Percentiles rank a stretch among this genome's conserved stretches.
phyloP scores from a whole-genome alignment of 2,888 invertebrate species.

The Calameuta idolon region DNA sequence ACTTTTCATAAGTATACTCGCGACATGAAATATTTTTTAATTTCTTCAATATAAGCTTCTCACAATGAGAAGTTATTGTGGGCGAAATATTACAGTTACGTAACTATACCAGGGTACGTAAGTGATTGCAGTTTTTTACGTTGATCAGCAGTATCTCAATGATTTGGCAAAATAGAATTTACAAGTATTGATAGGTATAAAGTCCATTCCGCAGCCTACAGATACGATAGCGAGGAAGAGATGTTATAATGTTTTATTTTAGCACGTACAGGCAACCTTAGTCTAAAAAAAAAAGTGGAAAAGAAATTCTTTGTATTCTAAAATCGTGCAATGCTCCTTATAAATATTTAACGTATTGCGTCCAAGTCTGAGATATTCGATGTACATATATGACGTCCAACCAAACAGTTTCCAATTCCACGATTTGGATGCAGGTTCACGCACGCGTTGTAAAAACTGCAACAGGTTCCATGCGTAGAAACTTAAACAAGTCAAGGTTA shows the following conservation, averaged over 20 bases:
- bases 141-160: neutral
- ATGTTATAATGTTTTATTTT: neutral
- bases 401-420: neutral
- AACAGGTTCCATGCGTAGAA: neutral
- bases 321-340: neutral
- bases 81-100: neutral
- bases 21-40: neutral
- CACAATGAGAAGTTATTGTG: slow-evolving; percentile 10
- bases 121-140: neutral
- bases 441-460: neutral
- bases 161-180: neutral
- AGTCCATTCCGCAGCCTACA: neutral
- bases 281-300: neutral
- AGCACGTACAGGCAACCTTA: neutral
- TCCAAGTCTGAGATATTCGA: neutral
- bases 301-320: neutral
- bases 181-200: too few species aligned
- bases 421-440: neutral
- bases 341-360: neutral
- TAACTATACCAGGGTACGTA: neutral
- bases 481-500: neutral
- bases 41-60: neutral
- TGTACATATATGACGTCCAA: neutral
- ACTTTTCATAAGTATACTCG: neutral
- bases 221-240: neutral